These are phyloP conservation scores for Thomomys bottae DNA, from an alignment of 2,113 vertebrate genomes.

Conservation along the genomic window DNA sequence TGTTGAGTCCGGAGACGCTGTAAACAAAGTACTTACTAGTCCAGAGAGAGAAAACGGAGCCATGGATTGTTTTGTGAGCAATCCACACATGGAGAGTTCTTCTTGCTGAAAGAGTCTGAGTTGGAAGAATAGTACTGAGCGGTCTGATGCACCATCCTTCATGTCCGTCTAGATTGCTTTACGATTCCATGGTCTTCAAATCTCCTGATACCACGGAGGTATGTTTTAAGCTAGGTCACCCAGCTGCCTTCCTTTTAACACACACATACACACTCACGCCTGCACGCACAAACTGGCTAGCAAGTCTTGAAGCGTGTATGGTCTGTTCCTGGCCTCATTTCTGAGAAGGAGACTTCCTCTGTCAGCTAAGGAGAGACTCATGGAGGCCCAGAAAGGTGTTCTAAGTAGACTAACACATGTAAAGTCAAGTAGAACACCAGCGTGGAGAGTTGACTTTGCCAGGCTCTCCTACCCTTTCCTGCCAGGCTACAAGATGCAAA, in stretches of 20 bases:
- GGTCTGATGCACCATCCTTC: background rate
- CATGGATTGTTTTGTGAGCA: background rate
- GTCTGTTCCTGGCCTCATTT: background rate
- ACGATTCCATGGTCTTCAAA: slow-evolving; percentile 4
- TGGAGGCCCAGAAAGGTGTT: background rate
- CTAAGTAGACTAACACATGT: background rate
- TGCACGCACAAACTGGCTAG: background rate
- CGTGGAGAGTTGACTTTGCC: background rate
- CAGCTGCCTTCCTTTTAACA: background rate
- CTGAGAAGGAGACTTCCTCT: background rate
- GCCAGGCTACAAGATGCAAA: fast-evolving
- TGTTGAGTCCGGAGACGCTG: background rate
- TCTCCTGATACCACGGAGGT: background rate
- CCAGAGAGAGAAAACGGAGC: background rate
- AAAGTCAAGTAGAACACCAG: background rate
- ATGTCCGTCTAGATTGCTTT: background rate
- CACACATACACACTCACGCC: background rate
- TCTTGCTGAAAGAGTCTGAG: background rate
- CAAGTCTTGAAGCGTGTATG: background rate
- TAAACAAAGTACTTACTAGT: background rate
- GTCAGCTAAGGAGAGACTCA: background rate
- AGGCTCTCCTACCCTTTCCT: background rate
- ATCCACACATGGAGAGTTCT: background rate
- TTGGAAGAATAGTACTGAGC: background rate
- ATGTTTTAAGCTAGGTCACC: slow-evolving; percentile 18